Base-by-base conservation (phyloP, 2,797 vertebrate genomes). In the Mormyrops boulengeri region DNA sequence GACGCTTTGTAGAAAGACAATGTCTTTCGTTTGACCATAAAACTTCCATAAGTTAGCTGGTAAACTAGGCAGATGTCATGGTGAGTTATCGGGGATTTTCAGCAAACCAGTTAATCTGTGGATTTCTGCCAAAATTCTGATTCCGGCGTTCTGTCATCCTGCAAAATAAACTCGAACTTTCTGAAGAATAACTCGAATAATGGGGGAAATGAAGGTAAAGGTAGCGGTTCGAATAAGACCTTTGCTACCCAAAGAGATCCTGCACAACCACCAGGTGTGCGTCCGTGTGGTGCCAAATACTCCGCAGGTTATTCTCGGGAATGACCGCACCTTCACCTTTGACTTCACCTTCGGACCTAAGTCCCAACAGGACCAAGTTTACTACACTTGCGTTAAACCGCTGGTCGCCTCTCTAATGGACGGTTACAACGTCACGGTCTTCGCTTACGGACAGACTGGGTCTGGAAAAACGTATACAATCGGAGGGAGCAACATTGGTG, bases 381-480 rank as follows among this genome's bases (percentile, higher is more conserved):
- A 97, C 92, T 92, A 91, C 90, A 92, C 94, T 38, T 98, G 97
- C 92, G 96, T 99, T 89, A 97, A 95, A 90, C 97, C 97, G 19
- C 94, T 99, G 82, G 93, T 98, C 1, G 91, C 93, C 91, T 96
- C 96, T 9, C 94, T 98, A 90, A 89, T 96, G 14, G 94, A 96
- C 88, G 98, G 98, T 22, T 96, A 96, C 93, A 98, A 99, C 19
- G 97, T 96, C 80, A 98, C 97, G 0, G 96, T 98, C 82, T 97
- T 99, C 94, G 97, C 96, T 0, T 98, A 98, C 2, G 98, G 98
- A 91, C 97, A 98, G 34, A 98, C 97, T 1, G 97, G 97, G 6
- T 99, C 98, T 34, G 97, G 98, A 86, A 99, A 99, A 94, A 98
- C 97, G 0, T 97, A 97, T 91, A 98, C 98, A n/a, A 96, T 99